A percentile compares a stretch with the other conserved stretches of the same genome.
These are phyloP conservation scores for Phytoseiulus persimilis DNA, from an alignment of 2,888 invertebrate species.

Conservation along the genomic window DNA sequence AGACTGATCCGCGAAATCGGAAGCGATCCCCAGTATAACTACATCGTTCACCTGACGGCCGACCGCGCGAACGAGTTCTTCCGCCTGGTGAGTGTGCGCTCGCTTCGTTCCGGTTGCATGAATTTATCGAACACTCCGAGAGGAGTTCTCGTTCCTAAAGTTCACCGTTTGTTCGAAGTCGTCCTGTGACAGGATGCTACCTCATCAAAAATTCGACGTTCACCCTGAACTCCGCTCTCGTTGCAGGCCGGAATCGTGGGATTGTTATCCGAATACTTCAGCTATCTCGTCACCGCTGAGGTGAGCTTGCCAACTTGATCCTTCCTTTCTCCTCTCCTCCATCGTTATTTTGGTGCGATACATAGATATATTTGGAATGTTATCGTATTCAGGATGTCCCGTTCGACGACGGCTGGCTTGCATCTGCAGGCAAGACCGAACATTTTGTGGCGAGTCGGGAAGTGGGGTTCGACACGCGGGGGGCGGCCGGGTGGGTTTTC, in stretches of 20 bases:
- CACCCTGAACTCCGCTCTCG: not conserved
- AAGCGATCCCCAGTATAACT: constrained; percentile 29
- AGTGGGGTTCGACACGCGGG: not conserved
- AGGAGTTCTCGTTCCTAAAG: not conserved
- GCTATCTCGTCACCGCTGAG: constrained; percentile 36
- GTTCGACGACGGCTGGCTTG: not conserved
- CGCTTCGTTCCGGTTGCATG: too few relatives aligned
- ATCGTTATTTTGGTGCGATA: not conserved
- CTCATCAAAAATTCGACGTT: not conserved
- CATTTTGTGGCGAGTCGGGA: not conserved
- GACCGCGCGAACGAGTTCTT: constrained; percentile 35
- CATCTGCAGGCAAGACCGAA: not conserved
- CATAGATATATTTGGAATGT: not conserved
- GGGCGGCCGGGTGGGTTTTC: not conserved
- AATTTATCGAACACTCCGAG: too few relatives aligned
- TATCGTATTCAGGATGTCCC: not conserved
- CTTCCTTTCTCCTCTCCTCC: not conserved
- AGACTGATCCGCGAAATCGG: constrained; percentile 30
- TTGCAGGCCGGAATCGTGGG: constrained; percentile 32
- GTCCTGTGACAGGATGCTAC: not conserved
- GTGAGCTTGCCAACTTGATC: not conserved
- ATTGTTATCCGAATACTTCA: constrained; percentile 33
- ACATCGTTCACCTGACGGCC: constrained; percentile 28
- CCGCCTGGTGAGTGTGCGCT: constrained; percentile 13
- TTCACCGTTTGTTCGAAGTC: not conserved